These are phyloP conservation scores for Latrodectus geometricus DNA, from an alignment of 1,140 invertebrate species.

Conservation along the genomic window DNA sequence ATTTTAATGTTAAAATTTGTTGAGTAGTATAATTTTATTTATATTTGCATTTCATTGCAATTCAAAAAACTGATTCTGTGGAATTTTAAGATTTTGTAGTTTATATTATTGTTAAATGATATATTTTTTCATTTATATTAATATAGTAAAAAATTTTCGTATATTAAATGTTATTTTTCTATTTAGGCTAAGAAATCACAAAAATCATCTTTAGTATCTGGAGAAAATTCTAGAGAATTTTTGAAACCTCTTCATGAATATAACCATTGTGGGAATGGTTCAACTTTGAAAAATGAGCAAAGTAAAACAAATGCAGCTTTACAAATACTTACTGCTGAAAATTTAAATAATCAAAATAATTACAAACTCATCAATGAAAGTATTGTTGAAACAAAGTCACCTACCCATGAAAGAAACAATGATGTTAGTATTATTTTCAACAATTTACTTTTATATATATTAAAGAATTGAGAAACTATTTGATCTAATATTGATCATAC, in stretches of 20 bases:
- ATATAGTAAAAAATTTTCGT: too few species aligned
- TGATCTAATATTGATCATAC: too few species aligned
- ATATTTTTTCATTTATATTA: not conserved
- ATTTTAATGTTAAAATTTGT: too few species aligned
- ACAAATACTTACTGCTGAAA: constrained; percentile 21
- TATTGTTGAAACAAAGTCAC: constrained; percentile 3
- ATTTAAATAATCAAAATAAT: constrained; percentile 33
- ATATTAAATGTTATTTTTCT: not conserved
- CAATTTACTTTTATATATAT: too few species aligned
- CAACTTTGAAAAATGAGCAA: constrained; percentile 13
- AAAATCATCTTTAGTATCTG: constrained; percentile 2
- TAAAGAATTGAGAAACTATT: too few species aligned
- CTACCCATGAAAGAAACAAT: not conserved
- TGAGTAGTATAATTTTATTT: too few species aligned
- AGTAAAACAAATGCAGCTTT: constrained; percentile 18
- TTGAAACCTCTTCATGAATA: constrained; percentile 21
- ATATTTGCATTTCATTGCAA: too few species aligned
- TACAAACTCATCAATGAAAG: constrained; percentile 43
- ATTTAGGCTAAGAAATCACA: constrained; percentile 30
- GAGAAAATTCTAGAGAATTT: constrained; percentile 42
- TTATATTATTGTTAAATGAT: not conserved
- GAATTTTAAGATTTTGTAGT: too few species aligned
- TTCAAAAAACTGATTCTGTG: too few species aligned
- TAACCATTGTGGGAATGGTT: not conserved
- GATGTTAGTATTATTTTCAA: too few species aligned